Conservation (phyloP, 1,140 invertebrate genomes). For the Muscidifurax raptorellus region DNA sequence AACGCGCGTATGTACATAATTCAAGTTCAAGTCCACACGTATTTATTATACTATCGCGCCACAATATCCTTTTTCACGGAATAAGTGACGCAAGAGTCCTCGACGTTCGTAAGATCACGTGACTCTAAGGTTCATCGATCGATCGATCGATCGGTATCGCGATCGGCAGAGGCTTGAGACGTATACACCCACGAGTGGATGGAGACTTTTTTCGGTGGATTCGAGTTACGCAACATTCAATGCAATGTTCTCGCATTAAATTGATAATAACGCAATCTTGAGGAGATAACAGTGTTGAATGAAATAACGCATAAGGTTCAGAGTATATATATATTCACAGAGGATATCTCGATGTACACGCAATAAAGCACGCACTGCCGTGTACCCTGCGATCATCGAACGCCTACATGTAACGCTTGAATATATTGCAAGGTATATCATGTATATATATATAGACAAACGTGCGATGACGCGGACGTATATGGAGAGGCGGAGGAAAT, state of each 20-base stretch:
- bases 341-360: neutral
- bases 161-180: neutral
- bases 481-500: neutral
- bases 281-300: neutral
- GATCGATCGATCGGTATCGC: conserved; percentile 23
- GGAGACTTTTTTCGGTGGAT: no score
- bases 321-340: neutral
- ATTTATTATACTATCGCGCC: neutral
- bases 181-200: no score
- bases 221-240: no score
- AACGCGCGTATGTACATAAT: neutral
- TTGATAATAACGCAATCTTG: neutral
- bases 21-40: neutral
- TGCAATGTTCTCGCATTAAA: neutral
- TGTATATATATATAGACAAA: no score
- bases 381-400: neutral
- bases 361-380: neutral
- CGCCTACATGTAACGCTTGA: neutral
- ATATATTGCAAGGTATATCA: neutral
- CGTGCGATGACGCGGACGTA: neutral
- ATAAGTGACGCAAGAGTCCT: neutral
- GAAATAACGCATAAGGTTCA: no score
- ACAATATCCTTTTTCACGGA: neutral
- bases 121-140: conserved; percentile 34
- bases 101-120: neutral